Base-by-base conservation (phyloP, 2,797 vertebrate species). In the Megaceryle alcyon region DNA sequence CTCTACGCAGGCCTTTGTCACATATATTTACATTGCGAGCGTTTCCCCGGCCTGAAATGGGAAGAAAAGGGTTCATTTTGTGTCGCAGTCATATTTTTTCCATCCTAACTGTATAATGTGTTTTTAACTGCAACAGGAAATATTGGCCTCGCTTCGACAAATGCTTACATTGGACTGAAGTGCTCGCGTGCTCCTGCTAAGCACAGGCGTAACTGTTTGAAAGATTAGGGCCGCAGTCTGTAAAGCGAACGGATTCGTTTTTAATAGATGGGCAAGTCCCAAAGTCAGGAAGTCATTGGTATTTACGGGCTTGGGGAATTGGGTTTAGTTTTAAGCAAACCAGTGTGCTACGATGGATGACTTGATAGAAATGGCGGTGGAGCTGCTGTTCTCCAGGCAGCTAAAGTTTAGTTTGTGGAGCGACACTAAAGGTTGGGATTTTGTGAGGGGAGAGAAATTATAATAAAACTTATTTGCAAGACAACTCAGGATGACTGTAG, bases 61-160 rank as follows among this genome's bases (percentile, higher is more conserved):
- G 79, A 49, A 93, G 84, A 87, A 61, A 80, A 85, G 48, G 88
- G 86, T 54, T 70, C 81, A 37, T 80, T 93, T 87, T 84, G 54
- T 75, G 82, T 96, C 4, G 1, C 81, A 46, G 86, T 92, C 48
- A 6, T 69, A 26, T 96, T 96, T 95, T 68, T 96, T 90, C 88
- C 87, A 75, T 89, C 65, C 63, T 88, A 65, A n/a, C 82, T 28
- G 18, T 81, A 71, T 84, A 88, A 94, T 93, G 83, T 82, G 83
- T 88, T 96, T 93, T 95, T 93, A 94, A 90, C 95, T 92, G 90
- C 86, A 53, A 60, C 71, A 91, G 94, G 92, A 97, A 96, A 87
- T 59, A 61, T 43, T 88, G 89, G 91, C 92, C 82, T 92, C 31
- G 1, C 69, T 95, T 81, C 41, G 82, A 31, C 82, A 51, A 78